Evolutionary conservation across 1,140 invertebrate genomes (phyloP), one percentile per base, ranked within the genome.

Genomic region (Procambarus virginalis): DNA sequence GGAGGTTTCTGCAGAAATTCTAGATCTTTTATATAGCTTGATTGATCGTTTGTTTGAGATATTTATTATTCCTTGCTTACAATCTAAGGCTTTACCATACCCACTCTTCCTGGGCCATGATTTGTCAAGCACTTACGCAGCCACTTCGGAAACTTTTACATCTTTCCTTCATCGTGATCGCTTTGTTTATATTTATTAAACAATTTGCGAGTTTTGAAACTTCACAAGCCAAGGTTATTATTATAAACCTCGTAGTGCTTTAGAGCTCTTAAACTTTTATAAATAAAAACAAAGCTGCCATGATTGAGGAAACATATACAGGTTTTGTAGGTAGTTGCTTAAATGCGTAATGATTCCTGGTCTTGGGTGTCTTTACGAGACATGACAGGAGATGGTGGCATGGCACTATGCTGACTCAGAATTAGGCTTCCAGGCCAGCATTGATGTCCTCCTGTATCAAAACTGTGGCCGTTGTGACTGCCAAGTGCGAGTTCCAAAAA

Each of bases 11-110:
- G 17, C 64, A 68, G 20, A 10, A 68, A 55, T 10, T 68, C 20
- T 68, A 68, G 64, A 68, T 17, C 64, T 68, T 68, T 68, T 68
- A 68, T 68, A 68, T 68, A 68, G 64, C 64, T 68, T 68, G 64
- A 68, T 68, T 68, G 64, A 68, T 17, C 51, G 51, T 68, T 68
- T 68, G 20, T 68, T 68, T 68, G 64, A 68, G 20, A 68, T 68
- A 68, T 68, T 68, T 68, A 68, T 68, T 68, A n/a, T 68, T 68
- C 64, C 64, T 68, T 68, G 64, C 20, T 17, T 68, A 68, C 64
- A 68, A 17, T 68, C 20, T 68, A 20, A 20, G 64, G 64, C 64
- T 17, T 68, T 68, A 68, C 55, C 14, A 14, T 58, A 58, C 20
- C 20, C 20, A 68, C 64, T 68, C 55, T 58, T 58, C 55, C 34